phyloP scores from a whole-genome alignment of 2,888 invertebrate species.

The Caenorhabditis becei region DNA sequence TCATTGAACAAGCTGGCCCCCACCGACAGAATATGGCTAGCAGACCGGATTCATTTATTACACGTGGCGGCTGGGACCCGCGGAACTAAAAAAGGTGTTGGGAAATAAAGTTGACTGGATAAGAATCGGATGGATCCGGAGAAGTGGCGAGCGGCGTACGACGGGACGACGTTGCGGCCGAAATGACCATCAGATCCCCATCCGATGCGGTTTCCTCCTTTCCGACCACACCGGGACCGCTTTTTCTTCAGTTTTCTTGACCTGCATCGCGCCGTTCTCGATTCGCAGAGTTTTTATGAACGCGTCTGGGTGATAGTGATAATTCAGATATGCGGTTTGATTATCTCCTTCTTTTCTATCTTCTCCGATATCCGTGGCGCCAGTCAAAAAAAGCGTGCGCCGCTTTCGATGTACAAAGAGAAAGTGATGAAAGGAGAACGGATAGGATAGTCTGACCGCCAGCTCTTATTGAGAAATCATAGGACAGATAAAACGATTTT shows the following conservation, averaged over 20 bases:
- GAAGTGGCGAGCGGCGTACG: slow-evolving; percentile 33
- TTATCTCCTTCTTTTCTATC: slow-evolving; percentile 24
- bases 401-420: slow-evolving; percentile 41
- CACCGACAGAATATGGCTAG: background rate
- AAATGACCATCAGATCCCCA: slow-evolving; percentile 40
- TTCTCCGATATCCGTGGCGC: slow-evolving; percentile 43
- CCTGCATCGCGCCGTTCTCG: slow-evolving; percentile 49
- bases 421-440: slow-evolving; percentile 53
- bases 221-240: slow-evolving; percentile 54
- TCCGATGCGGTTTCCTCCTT: slow-evolving; percentile 27
- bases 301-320: slow-evolving; percentile 50
- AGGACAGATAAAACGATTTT: slow-evolving; percentile 30
- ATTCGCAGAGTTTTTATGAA: slow-evolving; percentile 57
- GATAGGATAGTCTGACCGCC: background rate
- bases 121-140: slow-evolving; percentile 38
- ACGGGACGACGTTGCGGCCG: slow-evolving; percentile 30
- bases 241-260: slow-evolving; percentile 61
- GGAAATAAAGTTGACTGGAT: slow-evolving; percentile 22
- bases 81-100: slow-evolving; percentile 30
- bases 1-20: slow-evolving; percentile 16
- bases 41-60: slow-evolving; percentile 18
- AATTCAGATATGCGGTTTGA: slow-evolving; percentile 49
- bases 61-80: background rate
- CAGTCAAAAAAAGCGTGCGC: slow-evolving; percentile 40
- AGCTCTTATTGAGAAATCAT: slow-evolving; percentile 21